Base-by-base conservation (phyloP, 2,797 vertebrate species). In the Xenopus petersii region DNA sequence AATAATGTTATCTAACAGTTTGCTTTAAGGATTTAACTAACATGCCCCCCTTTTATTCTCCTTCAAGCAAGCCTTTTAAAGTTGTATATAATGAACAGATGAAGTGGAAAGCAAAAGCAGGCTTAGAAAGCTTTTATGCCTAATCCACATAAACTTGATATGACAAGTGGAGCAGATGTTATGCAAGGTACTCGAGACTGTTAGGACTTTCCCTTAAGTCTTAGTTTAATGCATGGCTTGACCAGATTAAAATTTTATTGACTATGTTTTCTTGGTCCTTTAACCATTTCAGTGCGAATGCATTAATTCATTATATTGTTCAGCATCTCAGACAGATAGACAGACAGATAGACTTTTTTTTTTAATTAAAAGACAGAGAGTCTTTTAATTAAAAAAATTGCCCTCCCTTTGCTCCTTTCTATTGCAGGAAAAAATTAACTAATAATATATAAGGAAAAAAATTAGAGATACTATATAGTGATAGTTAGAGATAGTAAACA, bases 161-260 rank as follows among this genome's bases (percentile, higher is more conserved):
- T 79, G 71, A 79, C 76, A 74, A 74, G 60, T 70, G 71, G 64
- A 66, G 71, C 71, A 74, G 76, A 69, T 79, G 71, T 70, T 74
- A 79, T 51, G 61, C 71, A 74, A 74, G 71, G 71, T 64, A 74
- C 76, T 74, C 69, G 55, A 70, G 67, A 70, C 67, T 70, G 46
- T 61, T 64, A 60, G 36, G 68, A 26, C 54, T 73, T 65, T 78
- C 75, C 75, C 75, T 30, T 33, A 73, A 78, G 75, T 73, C 75
- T 55, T 79, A 65, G 67, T 74, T 79, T 79, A 79, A 73, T 46
- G 76, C 76, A 74, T 79, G 76, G 62, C 76, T 79, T 64, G 13
- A 51, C 71, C 16, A 60, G 71, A 79, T 79, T 79, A 79, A 79
- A 74, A 65, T 79, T 79, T 79, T 62, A 79, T 79, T 70, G 70